Evolutionary conservation across 2,888 invertebrate genomes (phyloP).

Genomic region (Macropis europaea): DNA sequence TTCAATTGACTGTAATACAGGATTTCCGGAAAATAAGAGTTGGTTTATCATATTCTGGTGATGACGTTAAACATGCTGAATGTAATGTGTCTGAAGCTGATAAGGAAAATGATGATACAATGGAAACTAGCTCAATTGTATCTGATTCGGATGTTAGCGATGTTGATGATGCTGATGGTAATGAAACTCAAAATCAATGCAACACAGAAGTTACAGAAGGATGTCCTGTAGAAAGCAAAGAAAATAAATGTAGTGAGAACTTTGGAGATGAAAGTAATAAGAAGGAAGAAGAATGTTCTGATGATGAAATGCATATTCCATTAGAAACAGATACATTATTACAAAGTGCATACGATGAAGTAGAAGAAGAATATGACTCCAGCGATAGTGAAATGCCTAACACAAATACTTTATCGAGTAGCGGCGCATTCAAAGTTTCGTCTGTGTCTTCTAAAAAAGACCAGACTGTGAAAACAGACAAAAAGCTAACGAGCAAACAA

Average conservation of each 20-base stretch:
- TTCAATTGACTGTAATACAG: constrained; percentile 41
- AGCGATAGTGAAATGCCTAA: constrained; percentile 82
- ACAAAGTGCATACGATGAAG: constrained; percentile 72
- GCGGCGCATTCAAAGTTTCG: constrained; percentile 79
- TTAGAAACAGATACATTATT: constrained; percentile 77
- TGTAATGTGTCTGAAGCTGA: constrained; percentile 9
- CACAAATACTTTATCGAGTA: constrained; percentile 80
- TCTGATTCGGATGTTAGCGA: constrained; percentile 11
- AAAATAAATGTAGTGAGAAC: constrained; percentile 3
- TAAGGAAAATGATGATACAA: constrained; percentile 6
- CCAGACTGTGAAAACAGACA: constrained; percentile 55
- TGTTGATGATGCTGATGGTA: constrained; percentile 4
- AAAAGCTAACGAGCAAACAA: constrained; percentile 88
- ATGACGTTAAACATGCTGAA: constrained; percentile 80
- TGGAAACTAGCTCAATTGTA: constrained; percentile 9
- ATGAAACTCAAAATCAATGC: constrained; percentile 65
- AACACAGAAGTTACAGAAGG: background rate
- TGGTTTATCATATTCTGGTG: constrained; percentile 84
- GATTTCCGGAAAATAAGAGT: constrained; percentile 91
- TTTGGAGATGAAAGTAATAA: constrained; percentile 8
- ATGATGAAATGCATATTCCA: constrained; percentile 57
- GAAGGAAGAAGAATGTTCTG: constrained; percentile 21
- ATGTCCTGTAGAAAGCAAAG: background rate
- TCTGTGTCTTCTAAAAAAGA: constrained; percentile 78
- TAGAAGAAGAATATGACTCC: constrained; percentile 78